A percentile compares a stretch with the other conserved stretches of the same genome.
Evolutionary conservation across 1,140 invertebrate species (phyloP).

Genomic region (Zaprionus kolodkinae): DNA sequence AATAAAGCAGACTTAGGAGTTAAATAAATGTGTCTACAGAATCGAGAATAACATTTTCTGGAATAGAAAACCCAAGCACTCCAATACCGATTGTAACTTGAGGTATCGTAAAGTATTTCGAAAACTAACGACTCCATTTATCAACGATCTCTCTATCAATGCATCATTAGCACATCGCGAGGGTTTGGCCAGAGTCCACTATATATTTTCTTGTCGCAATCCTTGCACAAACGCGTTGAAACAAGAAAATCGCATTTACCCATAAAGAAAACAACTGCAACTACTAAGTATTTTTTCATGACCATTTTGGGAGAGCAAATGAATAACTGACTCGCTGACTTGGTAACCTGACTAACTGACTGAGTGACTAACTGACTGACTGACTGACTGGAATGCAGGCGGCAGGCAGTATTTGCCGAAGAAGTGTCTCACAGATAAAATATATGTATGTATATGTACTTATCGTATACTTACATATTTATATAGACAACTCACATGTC

Average conservation of each 20-base stretch:
- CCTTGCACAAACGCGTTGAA: conserved; percentile 23
- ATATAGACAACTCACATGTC: conserved; percentile 13
- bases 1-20: not conserved
- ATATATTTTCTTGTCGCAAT: conserved; percentile 27
- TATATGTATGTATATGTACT: conserved; percentile 4
- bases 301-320: conserved; percentile 66
- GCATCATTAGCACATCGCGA: not conserved
- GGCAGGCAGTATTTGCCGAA: conserved; percentile 37
- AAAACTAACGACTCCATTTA: not conserved
- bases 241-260: conserved; percentile 77
- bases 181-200: not conserved
- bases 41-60: not conserved
- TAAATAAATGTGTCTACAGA: not conserved
- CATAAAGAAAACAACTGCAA: conserved; percentile 42
- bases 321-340: conserved; percentile 53
- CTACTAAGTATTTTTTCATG: conserved; percentile 55
- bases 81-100: too few relatives aligned
- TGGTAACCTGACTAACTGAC: conserved; percentile 40
- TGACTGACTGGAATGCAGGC: conserved; percentile 35
- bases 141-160: conserved; percentile 5
- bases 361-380: conserved; percentile 49
- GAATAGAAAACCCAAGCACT: not conserved
- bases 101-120: not conserved
- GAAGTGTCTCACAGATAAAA: conserved; percentile 41
- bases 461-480: not conserved